These are phyloP conservation scores for Notamacropus eugenii DNA, from an alignment of 2,797 vertebrate species.

Conservation along the genomic window DNA sequence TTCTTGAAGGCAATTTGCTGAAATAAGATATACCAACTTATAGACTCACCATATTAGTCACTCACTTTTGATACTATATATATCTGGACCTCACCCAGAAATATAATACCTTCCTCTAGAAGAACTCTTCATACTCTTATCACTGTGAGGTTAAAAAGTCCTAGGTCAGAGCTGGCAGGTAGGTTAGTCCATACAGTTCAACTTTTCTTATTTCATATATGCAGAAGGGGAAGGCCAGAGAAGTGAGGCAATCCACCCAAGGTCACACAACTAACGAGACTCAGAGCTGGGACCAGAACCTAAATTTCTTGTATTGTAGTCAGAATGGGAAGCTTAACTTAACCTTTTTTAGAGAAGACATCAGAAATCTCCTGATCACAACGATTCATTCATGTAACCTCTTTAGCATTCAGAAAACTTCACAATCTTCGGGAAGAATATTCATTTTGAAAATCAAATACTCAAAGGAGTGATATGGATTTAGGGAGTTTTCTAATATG, in stretches of 20 bases:
- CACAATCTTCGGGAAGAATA: neutral
- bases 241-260: neutral
- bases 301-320: neutral
- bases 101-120: neutral
- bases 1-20: conserved; percentile 99
- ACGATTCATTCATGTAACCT: neutral
- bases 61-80: neutral
- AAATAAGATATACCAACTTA: conserved; percentile 60
- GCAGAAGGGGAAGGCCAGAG: neutral
- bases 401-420: neutral
- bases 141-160: neutral
- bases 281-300: neutral
- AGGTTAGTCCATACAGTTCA: neutral
- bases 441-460: neutral
- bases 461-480: neutral
- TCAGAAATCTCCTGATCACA: neutral
- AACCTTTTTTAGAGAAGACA: neutral
- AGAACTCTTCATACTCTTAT: neutral
- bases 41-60: neutral
- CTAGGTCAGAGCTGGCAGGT: neutral
- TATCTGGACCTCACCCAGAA: neutral
- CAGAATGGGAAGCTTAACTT: no score
- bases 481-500: neutral
- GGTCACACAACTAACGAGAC: neutral
- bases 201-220: neutral